Base-by-base conservation (phyloP, 2,888 invertebrate genomes). In the Xanthia togata region DNA sequence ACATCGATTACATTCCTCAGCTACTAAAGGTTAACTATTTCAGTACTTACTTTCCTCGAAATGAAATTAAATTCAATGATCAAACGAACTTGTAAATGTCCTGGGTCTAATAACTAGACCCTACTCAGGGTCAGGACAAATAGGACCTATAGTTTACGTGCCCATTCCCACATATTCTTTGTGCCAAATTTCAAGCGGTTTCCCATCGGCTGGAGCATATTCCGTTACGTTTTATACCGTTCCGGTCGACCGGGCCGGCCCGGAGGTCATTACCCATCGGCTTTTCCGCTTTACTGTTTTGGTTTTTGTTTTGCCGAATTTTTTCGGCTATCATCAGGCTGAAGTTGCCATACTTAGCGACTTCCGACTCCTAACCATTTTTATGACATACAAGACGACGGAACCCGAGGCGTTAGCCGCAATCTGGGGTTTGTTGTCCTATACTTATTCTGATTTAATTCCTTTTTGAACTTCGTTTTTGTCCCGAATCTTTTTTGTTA, bases 181-280 rank as follows among this genome's bases (percentile, higher is more conserved):
- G 79, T 71, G 68, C 59, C 69, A 79, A 84, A 84, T 79, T 79
- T 82, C 65, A 81, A 85, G 83, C 80, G 83, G 79, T 85, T 81
- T 75, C 69, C 81, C 86, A 84, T 88, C 86, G 82, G 80, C 74
- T 60, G 78, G 74, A 84, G 79, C 85, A 88, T 88, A 87, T 88
- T 89, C 87, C 85, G 88, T 86, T 81, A 88, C 88, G 83, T 87
- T 89, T 89, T 88, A 90, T 85, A 85, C 75, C 84, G 82, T 87
- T 89, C 90, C 91, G 89, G 89, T 87, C 80, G 85, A 82, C 78
- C 84, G 83, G 63, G 53, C 82, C 85, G 85, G 84, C 72, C 85
- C 88, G 87, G 87, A 89, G 88, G 88, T 89, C 90, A 85, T 91
- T 89, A 90, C 85, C 87, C 88, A 86, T 83, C 71, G 80, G 57